phyloP scores from a whole-genome alignment of 2,113 vertebrate genomes.

The Spheniscus mendiculus region DNA sequence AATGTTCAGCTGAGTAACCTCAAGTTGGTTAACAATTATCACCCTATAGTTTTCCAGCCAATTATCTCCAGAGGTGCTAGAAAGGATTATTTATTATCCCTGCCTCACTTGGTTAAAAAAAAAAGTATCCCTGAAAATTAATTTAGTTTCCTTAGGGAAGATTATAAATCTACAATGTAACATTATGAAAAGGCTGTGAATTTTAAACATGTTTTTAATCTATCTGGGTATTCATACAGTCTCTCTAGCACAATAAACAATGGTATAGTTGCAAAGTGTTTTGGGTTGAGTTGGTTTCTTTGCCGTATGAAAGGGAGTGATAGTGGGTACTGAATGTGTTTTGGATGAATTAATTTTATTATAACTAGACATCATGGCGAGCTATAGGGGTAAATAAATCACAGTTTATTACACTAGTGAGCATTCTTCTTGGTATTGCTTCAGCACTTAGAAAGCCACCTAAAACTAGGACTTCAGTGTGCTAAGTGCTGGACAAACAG shows the following conservation, averaged over 20 bases:
- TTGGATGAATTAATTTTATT: not conserved
- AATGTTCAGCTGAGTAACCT: constrained; percentile 54
- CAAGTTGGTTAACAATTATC: constrained; percentile 65
- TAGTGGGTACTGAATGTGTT: not conserved
- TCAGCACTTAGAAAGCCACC: not conserved
- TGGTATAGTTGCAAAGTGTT: not conserved
- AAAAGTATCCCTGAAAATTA: constrained; percentile 37
- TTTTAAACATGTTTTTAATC: constrained; percentile 12
- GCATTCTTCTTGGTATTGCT: not conserved
- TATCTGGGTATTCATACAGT: constrained; percentile 6
- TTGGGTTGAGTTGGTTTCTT: not conserved
- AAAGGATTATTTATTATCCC: constrained; percentile 57
- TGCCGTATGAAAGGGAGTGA: not conserved
- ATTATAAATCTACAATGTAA: constrained; percentile 31
- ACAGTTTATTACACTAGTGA: not conserved
- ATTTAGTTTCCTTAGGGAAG: constrained; percentile 64
- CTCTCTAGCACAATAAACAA: not conserved
- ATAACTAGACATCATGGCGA: not conserved
- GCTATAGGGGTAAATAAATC: not conserved
- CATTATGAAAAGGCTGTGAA: constrained; percentile 11
- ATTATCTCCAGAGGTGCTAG: constrained; percentile 60
- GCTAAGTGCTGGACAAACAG: not conserved
- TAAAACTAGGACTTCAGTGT: not conserved
- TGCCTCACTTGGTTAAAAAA: not conserved
- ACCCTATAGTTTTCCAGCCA: constrained; percentile 40